Evolutionary conservation across 2,888 invertebrate genomes (phyloP).

Genomic region (Aleiodes testaceus): DNA sequence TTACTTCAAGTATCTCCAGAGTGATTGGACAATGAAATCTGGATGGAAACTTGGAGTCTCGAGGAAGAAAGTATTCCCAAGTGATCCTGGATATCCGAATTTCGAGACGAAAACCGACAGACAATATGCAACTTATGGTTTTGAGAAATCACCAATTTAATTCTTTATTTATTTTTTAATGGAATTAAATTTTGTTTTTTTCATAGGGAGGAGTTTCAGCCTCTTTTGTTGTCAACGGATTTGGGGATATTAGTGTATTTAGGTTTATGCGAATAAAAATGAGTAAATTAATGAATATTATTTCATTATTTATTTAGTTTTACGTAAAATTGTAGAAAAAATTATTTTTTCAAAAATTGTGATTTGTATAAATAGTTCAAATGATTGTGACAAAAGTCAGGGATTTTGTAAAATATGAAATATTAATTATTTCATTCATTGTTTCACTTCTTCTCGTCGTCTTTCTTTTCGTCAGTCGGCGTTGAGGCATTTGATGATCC

Average conservation of each 20-base stretch:
- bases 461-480: conserved; percentile 25
- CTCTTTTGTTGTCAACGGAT: background rate
- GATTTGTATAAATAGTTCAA: background rate
- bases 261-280: conserved; percentile 23
- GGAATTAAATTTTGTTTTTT: background rate
- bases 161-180: conserved; percentile 31
- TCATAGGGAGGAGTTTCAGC: background rate
- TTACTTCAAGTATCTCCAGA: conserved; percentile 87
- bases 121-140: conserved; percentile 84
- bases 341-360: background rate
- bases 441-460: conserved; percentile 4
- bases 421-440: background rate
- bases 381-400: background rate
- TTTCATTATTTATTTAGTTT: background rate
- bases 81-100: conserved; percentile 82
- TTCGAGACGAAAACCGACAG: conserved; percentile 75
- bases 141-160: conserved; percentile 79
- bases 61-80: conserved; percentile 78
- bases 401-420: conserved; percentile 7
- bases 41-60: conserved; percentile 81
- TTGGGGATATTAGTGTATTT: conserved; percentile 34
- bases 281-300: background rate
- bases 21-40: conserved; percentile 85
- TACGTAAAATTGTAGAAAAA: background rate
- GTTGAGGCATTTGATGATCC: background rate